Percentiles rank a stretch among this genome's conserved stretches.
Evolutionary conservation across 1,140 invertebrate genomes (phyloP).

Genomic region (Aphelinus certus): DNA sequence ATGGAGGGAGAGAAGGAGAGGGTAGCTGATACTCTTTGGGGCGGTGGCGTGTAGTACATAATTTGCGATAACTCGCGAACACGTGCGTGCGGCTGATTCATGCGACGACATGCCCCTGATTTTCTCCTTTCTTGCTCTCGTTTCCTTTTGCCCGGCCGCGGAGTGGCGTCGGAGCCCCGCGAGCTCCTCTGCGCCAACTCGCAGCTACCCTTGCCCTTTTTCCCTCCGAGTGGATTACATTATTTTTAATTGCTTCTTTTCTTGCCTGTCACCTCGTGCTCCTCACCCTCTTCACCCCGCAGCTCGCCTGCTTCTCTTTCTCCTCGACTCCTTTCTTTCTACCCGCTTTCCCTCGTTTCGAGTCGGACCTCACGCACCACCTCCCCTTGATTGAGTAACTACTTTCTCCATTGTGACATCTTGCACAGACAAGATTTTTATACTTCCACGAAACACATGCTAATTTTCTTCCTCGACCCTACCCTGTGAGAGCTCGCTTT

Average conservation of each 20-base stretch:
- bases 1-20: background rate
- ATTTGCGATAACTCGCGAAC: constrained; percentile 38
- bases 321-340: background rate
- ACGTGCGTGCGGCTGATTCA: constrained; percentile 32
- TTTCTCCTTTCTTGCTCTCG: constrained; percentile 1
- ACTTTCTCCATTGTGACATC: constrained; percentile 15
- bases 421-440: background rate
- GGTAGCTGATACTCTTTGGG: constrained; percentile 14
- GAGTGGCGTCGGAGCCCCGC: background rate
- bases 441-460: no score
- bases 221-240: constrained; percentile 23
- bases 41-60: constrained; percentile 30
- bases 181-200: background rate
- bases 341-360: background rate
- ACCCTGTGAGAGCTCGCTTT: no score
- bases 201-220: constrained; percentile 20
- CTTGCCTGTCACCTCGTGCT: constrained; percentile 20
- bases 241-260: constrained; percentile 39
- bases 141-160: background rate
- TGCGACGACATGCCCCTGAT: constrained; percentile 33
- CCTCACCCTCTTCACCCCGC: background rate
- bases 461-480: no score
- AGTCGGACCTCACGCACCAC: no score
- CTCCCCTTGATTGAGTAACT: constrained; percentile 13
- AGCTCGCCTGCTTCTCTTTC: background rate